Base-by-base conservation (phyloP, 2,113 vertebrate genomes). In the Taxidea taxus region DNA sequence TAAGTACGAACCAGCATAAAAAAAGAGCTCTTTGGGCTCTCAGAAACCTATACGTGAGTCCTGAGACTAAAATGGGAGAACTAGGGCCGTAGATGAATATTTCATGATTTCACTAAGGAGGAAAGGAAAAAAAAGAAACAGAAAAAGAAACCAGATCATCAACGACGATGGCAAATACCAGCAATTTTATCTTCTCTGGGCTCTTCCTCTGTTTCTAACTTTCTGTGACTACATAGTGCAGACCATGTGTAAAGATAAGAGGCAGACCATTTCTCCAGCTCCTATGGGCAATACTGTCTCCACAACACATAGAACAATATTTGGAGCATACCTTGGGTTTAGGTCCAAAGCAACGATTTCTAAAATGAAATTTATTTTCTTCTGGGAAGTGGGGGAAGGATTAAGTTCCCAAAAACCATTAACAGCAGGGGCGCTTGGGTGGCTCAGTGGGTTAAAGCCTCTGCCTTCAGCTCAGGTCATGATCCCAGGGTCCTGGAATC, bases 311-410 rank as follows among this genome's bases (percentile, higher is more conserved):
- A 93, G 72, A 39, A 83, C 31, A 39, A 39, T 54, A 87, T 12
- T 39, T 14, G 39, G 77, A 70, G 34, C 12, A 6, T 29, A 37
- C 8, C 49, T 68, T 37, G 78, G 72, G 60, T 39, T 49, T 66
- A 70, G 9, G n/a, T 58, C 54, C 34, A 86, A 49, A 47, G 68
- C 14, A 84, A 85, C 13, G n/a, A 70, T 70, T 91, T 20, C 37
- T 62, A 74, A 95, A 85, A 87, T 18, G 10, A 68, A 81, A 88
- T 87, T 21, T 42, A 60, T 87, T 81, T 94, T 89, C 49, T 95
- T 81, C 92, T 42, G 25, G 88, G 18, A 90, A 72, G 39, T 34
- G 1, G 21, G 23, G 42, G 11, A 68, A 14, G 12, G 31, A 49
- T 56, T 44, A 37, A 68, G n/a, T 78, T 80, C 44, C 93, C 64